These are phyloP conservation scores for Harpagifer antarcticus DNA, from an alignment of 2,797 vertebrate species.

Conservation along the genomic window DNA sequence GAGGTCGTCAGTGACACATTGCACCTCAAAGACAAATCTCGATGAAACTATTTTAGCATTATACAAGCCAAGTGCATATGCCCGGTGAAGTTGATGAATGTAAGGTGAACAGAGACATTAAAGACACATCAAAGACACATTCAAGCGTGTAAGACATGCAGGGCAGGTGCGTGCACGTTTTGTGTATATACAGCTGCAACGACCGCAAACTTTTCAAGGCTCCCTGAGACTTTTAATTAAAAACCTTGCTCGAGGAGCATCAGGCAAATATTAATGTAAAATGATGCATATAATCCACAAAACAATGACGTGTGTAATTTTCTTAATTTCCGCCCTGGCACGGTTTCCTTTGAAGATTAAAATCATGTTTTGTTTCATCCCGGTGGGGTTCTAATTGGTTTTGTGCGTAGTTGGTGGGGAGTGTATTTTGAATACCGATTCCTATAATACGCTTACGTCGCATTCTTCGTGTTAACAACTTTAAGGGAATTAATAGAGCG, in stretches of 20 bases:
- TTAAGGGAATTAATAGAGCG: slow-evolving; percentile 83
- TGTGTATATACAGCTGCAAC: slow-evolving; percentile 50
- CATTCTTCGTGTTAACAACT: slow-evolving; percentile 77
- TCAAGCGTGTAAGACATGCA: slow-evolving; percentile 27
- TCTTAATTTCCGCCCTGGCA: slow-evolving; percentile 83
- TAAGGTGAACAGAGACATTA: slow-evolving; percentile 52
- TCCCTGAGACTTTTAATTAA: slow-evolving; percentile 80
- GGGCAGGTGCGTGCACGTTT: slow-evolving; percentile 41
- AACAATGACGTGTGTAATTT: slow-evolving; percentile 85
- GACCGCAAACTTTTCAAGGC: slow-evolving; percentile 71
- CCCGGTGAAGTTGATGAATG: slow-evolving; percentile 23
- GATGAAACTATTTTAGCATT: slow-evolving; percentile 25
- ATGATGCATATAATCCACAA: slow-evolving; percentile 82
- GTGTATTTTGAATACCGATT: slow-evolving; percentile 84
- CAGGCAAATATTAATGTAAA: slow-evolving; percentile 82
- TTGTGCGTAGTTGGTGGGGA: slow-evolving; percentile 72
- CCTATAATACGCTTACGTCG: slow-evolving; percentile 82
- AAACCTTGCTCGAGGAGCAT: slow-evolving; percentile 78
- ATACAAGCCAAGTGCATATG: slow-evolving; percentile 7
- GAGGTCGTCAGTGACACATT: slow-evolving; percentile 62
- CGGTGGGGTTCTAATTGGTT: slow-evolving; percentile 86
- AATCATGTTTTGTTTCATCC: slow-evolving; percentile 85
- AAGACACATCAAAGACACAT: slow-evolving; percentile 24
- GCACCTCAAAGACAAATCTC: slow-evolving; percentile 56
- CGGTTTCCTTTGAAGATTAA: slow-evolving; percentile 86